A percentile compares a stretch with the other conserved stretches of the same genome.
Evolutionary conservation across 2,888 invertebrate genomes (phyloP).

Genomic region (Rosalia funebris): DNA sequence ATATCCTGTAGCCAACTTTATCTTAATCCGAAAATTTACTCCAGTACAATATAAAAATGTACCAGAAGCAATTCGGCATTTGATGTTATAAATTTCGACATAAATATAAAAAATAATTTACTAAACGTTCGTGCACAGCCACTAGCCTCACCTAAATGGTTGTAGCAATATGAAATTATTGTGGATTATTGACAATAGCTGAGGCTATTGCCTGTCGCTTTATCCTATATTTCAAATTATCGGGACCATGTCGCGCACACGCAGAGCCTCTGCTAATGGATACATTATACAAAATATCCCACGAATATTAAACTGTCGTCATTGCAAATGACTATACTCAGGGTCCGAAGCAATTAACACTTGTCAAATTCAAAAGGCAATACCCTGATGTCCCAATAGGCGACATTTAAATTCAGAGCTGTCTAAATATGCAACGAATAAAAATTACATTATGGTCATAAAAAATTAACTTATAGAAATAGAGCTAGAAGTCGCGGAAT

Average conservation of each 20-base stretch:
- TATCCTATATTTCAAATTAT: conserved; percentile 45
- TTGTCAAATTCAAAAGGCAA: conserved; percentile 41
- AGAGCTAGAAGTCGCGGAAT: no score
- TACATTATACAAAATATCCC: conserved; percentile 48
- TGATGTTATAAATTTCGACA: no score
- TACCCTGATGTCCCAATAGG: neutral
- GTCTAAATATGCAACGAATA: no score
- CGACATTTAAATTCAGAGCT: neutral
- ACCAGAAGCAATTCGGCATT: no score
- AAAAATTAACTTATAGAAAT: no score
- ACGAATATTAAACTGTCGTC: conserved; percentile 48
- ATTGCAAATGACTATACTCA: conserved; percentile 32
- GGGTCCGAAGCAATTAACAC: conserved; percentile 39
- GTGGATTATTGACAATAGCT: conserved; percentile 23
- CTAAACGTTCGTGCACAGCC: neutral
- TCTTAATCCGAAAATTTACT: no score
- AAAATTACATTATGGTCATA: no score
- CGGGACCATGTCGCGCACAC: conserved; percentile 38
- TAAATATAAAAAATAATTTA: no score
- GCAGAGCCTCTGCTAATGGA: conserved; percentile 43
- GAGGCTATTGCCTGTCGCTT: conserved; percentile 21
- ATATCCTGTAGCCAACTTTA: no score
- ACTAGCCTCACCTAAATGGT: neutral
- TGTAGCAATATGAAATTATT: conserved; percentile 18
- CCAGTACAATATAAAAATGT: no score